A percentile compares a stretch with the other conserved stretches of the same genome.
Evolutionary conservation across 2,888 invertebrate species (phyloP).

Genomic region (Zhuqinia jingwanae): DNA sequence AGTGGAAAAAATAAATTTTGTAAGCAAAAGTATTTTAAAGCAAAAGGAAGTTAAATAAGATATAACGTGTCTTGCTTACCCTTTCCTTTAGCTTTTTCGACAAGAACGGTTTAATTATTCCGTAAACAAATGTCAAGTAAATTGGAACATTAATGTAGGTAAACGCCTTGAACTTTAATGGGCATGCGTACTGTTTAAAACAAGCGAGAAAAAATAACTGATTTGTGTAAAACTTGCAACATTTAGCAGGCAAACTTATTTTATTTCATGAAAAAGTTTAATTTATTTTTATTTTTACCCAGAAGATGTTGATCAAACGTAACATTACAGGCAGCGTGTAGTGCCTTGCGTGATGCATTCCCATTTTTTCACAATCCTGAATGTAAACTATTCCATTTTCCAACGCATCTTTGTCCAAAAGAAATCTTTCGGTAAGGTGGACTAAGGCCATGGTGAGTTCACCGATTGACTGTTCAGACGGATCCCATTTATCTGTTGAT

Average conservation of each 20-base stretch:
- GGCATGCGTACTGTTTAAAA: constrained; percentile 39
- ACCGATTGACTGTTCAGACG: background rate
- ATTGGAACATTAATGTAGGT: constrained; percentile 36
- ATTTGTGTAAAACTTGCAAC: background rate
- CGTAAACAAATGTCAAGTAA: constrained; percentile 8
- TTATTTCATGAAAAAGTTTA: background rate
- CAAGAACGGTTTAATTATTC: constrained; percentile 41
- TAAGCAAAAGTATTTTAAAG: background rate
- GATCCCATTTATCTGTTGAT: constrained; percentile 24
- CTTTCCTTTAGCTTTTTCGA: constrained; percentile 51
- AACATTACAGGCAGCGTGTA: constrained; percentile 21
- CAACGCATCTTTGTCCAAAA: background rate
- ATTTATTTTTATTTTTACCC: too few species aligned
- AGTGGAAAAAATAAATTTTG: too few species aligned
- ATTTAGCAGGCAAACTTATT: too few species aligned
- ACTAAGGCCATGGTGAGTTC: background rate
- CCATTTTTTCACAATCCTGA: constrained; percentile 7
- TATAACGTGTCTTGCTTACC: too few species aligned
- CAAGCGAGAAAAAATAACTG: background rate
- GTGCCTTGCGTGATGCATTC: constrained; percentile 10
- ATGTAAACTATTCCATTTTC: constrained; percentile 13
- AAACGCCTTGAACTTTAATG: constrained; percentile 38
- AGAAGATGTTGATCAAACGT: constrained; percentile 7
- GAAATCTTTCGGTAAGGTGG: background rate
- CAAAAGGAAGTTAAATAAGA: too few species aligned